Evolutionary conservation across 2,113 vertebrate species (phyloP), one percentile per base, ranked within the genome.

Genomic region (Caretta caretta): DNA sequence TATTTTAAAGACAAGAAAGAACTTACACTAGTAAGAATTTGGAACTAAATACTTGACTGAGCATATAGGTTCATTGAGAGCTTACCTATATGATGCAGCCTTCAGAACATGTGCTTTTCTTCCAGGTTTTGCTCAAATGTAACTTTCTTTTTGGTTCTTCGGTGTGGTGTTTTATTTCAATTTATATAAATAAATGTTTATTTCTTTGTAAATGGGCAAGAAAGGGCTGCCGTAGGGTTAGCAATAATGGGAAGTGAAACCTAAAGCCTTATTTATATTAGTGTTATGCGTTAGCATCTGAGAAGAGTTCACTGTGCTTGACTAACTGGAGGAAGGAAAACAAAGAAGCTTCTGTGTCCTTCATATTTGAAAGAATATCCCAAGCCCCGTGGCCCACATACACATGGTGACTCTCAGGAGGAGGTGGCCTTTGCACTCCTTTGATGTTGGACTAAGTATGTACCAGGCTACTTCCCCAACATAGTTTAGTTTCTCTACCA

Each of bases 331-430:
- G 50, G 48, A 76, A 49, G 11, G 57, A 57, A 88, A 92, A 48
- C 35, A 8, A 83, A 81, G 51, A 87, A 46, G 13, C 2, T 51
- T 80, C 27, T 86, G n/a, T 24, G 25, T 76, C 48, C 4, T 56
- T 10, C 38, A 53, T 17, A 17, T 54, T 78, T 54, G 8, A 81
- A 80, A 49, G 20, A 35, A 72, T 65, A 17, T n/a, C 8, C 5
- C 1, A 11, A 54, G 38, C 29, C 24, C 16, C 13, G 10, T 78
- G 42, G 24, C 84, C 81, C 54, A 59, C 50, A 20, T 49, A 31
- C 0, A 0, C 4, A 5, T 59, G 17, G 10, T 56, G 50, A 6
- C 17, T 42, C 42, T 0, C 0, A n/a, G 54, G 22, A 13, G 38
- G 42, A 31, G 53, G 13, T 51, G 49, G 4, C 20, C 13, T 38